Evolutionary conservation across 2,888 invertebrate species (phyloP), one percentile per base, ranked within the genome.

Genomic region (Ariolimax columbianus): DNA sequence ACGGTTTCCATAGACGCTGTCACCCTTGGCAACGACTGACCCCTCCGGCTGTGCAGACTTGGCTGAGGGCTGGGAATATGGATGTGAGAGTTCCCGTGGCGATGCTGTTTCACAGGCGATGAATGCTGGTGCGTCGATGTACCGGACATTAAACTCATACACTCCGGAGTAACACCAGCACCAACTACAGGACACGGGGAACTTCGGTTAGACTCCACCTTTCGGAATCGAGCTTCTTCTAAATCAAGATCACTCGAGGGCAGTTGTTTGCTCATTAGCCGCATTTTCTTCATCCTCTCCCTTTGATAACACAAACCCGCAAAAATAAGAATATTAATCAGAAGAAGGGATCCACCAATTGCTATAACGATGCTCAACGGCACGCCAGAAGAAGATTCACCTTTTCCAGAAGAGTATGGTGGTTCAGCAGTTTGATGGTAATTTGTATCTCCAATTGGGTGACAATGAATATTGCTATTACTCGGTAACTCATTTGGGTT

Each of bases 281-380:
- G 88, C 82, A 92, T 86, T 86, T 90, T 91, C 77, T 90, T 89
- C 38, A 93, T 91, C 38, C 92, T 87, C 83, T 94, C 94, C 85
- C 94, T 90, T 93, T 98, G 98, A 93, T 98, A 98, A 94, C 98
- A 98, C 0, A 98, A 97, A 6, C 97, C 98, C 82, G 98, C 98
- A 93, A 98, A 98, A 92, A 98, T 97, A 47, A 98, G 95, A 75
- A 98, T 97, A 93, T 98, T 98, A 6, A 98, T 95, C 91, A 98
- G 97, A 38, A 98, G 95, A 86, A 98, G 95, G 7, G 97, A 97
- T 93, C 98, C 98, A 66, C 98, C 98, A 88, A 98, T 98, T 77
- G 98, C 98, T 90, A 98, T 97, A 23, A 92, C 93, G 43, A 93
- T 91, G 86, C 92, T 93, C n/a, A 94, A 86, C 17, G 93, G 92